Base-by-base conservation (phyloP, 2,797 vertebrate species). In the Acanthurus leucopareius region DNA sequence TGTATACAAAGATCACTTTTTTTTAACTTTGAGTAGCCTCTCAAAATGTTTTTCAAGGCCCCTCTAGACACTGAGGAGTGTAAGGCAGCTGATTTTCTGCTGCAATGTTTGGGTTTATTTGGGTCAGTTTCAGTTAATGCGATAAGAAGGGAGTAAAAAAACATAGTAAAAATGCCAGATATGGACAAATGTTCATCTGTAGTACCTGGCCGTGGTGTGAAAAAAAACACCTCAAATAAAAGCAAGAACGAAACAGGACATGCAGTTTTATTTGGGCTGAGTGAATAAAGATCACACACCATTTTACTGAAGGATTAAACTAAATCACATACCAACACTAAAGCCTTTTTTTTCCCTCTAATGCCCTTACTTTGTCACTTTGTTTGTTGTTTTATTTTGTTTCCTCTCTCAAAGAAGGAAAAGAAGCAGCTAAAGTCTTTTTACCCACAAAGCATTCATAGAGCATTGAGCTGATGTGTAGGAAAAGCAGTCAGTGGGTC, bases 311-410 rank as follows among this genome's bases (percentile, higher is more conserved):
- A 35, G 10, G 40, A 40, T 20, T 70, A 20, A 49, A 40, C 58
- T 60, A 35, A 62, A 52, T 35, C 52, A 20, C 13, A 7, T 20
- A 15, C 51, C 47, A 40, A 56, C 32, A 20, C 44, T 22, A 52
- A 44, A 45, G 48, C 32, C 32, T 35, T 35, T 35, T 35, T 35
- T 35, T 35, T 7, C 32, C 28, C 32, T 35, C 38, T 58, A 67
- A 69, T 65, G 49, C 19, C 54, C 45, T 75, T 44, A 49, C 62
- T 75, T 63, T 77, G 20, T 11, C 48, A 45, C 20, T 35, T 35
- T 35, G 32, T 35, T 35, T 35, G n/a, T 5, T 32, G 32, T 35
- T 35, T 35, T 35, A 35, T 35, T 35, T 49, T 64, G 16, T 53
- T 67, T 32, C 40, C 42, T 49, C 32, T 38, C 53, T 45, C 35